Evolutionary conservation across 2,888 invertebrate species (phyloP), one percentile per base, ranked within the genome.

Genomic region (Lapara coniferarum): DNA sequence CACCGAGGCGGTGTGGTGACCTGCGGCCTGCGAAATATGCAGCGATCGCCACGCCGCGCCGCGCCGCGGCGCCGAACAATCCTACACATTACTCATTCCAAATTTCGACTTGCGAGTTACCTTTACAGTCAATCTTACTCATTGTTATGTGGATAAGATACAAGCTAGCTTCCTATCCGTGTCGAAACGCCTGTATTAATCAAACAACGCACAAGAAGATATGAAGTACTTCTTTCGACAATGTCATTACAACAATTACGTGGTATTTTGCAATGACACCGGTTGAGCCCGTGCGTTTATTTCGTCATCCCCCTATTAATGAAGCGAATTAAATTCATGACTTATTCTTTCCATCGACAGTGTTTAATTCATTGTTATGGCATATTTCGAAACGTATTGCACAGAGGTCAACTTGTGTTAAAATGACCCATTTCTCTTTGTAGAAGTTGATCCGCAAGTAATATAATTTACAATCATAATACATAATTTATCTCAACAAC

Each of bases 1-100:
- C 83, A 84, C 78, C 80, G 84, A 82, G 57, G 30, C 46, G 44
- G 67, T 71, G 68, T 53, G 63, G 68, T 72, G 67, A 73, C 53
- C 71, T 70, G 68, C 58, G 68, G 68, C 70, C 63, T 56, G 70
- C 74, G 71, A 71, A 70, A 72, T 69, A 56, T 67, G 19, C 49
- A n/a, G 14, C 14, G 53, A 66, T 46, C 14, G 37, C 12, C 66
- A 12, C n/a, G 16, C 16, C 44, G 44, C 14, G 37, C 12, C 66
- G 12, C n/a, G 16, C 16, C 44, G 44, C 59, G 16, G 10, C 49
- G 19, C 8, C 66, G 52, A 52, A 30, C 30, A 66, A 37, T n/a
- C 37, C 52, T 66, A 30, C 10, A 52, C n/a, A 66, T 66, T 30
- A 13, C 52, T 66, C 66, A 53, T 10, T 66, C 12, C 63, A 66